Evolutionary conservation across 2,113 vertebrate species (phyloP).

Genomic region (Mirza zaza): DNA sequence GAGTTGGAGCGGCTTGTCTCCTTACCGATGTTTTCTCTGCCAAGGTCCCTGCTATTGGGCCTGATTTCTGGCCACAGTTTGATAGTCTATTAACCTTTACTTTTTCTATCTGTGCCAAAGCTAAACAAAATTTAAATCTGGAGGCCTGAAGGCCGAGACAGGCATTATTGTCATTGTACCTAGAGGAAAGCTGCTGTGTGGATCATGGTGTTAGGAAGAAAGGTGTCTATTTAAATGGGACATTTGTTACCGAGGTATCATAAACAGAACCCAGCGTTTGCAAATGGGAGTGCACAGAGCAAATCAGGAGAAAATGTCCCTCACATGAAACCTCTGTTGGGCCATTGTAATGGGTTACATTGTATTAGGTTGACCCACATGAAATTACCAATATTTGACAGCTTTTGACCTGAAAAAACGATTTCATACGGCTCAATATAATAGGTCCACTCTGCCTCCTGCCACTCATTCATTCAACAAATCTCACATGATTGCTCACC

Average conservation of each 20-base stretch:
- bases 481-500: background rate
- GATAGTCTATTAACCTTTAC: background rate
- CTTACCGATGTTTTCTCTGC: background rate
- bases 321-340: background rate
- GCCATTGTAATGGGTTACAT: background rate
- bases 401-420: background rate
- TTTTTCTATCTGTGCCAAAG: background rate
- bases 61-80: background rate
- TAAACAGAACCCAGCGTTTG: background rate
- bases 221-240: background rate
- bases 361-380: background rate
- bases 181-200: background rate
- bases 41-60: background rate
- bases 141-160: background rate
- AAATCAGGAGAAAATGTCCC: background rate
- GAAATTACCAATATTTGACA: background rate
- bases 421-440: background rate
- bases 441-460: background rate
- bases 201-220: background rate
- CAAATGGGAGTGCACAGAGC: background rate
- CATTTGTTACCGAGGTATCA: background rate
- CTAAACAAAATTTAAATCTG: background rate
- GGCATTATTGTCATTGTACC: background rate
- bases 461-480: background rate
- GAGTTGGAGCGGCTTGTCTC: fast-evolving